Evolutionary conservation across 2,797 vertebrate species (phyloP).

Genomic region (Anolis apletophallus): DNA sequence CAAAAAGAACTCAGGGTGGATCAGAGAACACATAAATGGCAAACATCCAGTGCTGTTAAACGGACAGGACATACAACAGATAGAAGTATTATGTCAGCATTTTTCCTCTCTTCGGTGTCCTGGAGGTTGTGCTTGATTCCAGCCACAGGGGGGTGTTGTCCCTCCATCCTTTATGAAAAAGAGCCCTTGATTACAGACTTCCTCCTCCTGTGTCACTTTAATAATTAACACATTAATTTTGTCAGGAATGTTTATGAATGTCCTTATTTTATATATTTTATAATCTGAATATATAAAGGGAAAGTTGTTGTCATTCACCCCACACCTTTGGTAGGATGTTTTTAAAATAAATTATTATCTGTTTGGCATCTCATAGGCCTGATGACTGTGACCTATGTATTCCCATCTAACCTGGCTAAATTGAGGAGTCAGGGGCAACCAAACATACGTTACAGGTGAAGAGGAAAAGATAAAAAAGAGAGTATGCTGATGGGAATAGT

Average conservation of each 20-base stretch:
- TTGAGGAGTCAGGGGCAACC: background rate
- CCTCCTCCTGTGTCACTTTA: background rate
- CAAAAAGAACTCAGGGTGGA: too few relatives aligned
- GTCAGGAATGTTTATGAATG: background rate
- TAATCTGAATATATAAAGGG: background rate
- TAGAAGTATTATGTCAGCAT: too few relatives aligned
- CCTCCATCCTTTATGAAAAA: too few relatives aligned
- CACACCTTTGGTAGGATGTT: background rate
- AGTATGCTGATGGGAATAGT: background rate
- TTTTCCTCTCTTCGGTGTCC: too few relatives aligned
- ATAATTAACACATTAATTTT: background rate
- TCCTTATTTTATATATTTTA: background rate
- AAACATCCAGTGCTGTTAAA: too few relatives aligned
- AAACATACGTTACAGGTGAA: background rate
- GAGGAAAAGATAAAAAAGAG: background rate
- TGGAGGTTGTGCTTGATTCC: too few relatives aligned
- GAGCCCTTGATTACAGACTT: too few relatives aligned
- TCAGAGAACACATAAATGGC: too few relatives aligned
- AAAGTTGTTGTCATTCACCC: background rate
- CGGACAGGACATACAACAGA: too few relatives aligned
- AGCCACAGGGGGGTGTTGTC: too few relatives aligned
- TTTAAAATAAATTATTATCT: background rate
- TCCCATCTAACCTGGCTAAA: too few relatives aligned
- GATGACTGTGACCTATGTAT: background rate
- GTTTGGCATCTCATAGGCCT: background rate